phyloP scores from a whole-genome alignment of 2,113 vertebrate genomes.

The Hassar affinis region DNA sequence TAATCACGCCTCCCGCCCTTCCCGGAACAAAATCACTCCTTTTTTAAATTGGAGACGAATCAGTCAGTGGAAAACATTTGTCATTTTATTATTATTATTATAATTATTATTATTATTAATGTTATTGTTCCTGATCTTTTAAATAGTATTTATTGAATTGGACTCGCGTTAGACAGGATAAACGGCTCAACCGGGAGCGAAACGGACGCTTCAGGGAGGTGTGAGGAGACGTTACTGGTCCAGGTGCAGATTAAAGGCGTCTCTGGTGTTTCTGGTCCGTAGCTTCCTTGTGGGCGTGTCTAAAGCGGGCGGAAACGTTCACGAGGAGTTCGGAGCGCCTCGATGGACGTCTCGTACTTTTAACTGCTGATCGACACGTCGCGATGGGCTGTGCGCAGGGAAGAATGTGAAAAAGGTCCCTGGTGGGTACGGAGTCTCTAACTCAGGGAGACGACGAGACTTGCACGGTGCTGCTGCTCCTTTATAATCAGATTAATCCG shows the following conservation, averaged over 20 bases:
- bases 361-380: neutral
- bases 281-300: conserved; percentile 1
- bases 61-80: neutral
- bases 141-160: conserved; percentile 26
- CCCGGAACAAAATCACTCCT: neutral
- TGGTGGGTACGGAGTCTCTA: conserved; percentile 37
- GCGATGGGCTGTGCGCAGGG: neutral
- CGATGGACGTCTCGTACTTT: neutral
- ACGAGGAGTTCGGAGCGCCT: neutral
- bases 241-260: neutral
- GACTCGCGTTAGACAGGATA: neutral
- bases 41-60: neutral
- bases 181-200: neutral
- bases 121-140: conserved; percentile 4
- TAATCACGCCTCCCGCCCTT: neutral
- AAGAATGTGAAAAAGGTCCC: conserved; percentile 44
- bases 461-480: conserved; percentile 50
- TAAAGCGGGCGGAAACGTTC: neutral
- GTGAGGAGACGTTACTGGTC: neutral
- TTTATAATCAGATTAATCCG: conserved; percentile 41
- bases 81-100: conserved; percentile 1
- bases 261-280: neutral
- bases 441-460: conserved; percentile 49
- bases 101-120: conserved; percentile 5
- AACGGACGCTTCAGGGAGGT: conserved; percentile 1